A percentile compares a stretch with the other conserved stretches of the same genome.
Evolutionary conservation across 92 coral and sea anemone genomes (phyloP).

Genomic region (Parazoanthus darwini): DNA sequence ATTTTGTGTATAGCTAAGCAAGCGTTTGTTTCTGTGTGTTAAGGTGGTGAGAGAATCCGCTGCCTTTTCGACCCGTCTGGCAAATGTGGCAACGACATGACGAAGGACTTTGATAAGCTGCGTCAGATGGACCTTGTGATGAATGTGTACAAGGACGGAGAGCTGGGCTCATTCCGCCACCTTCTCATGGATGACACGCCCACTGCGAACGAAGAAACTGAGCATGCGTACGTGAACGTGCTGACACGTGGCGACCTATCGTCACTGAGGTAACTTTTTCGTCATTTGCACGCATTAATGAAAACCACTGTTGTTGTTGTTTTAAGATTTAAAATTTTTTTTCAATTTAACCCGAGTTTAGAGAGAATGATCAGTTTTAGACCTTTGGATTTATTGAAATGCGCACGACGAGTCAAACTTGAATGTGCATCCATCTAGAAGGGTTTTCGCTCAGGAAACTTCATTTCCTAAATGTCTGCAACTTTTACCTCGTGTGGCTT

Average conservation of each 20-base stretch:
- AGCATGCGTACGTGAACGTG: constrained; percentile 86
- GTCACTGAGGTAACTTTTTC: constrained; percentile 54
- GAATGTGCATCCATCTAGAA: too few species aligned
- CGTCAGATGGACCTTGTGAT: constrained; percentile 68
- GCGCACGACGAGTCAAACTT: too few species aligned
- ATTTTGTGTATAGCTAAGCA: background rate
- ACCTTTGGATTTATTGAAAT: too few species aligned
- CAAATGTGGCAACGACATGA: constrained; percentile 37
- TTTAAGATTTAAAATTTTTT: background rate
- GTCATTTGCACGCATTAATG: background rate
- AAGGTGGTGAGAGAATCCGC: constrained; percentile 81
- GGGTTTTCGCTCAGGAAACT: too few species aligned
- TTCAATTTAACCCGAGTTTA: too few species aligned
- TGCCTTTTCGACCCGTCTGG: constrained; percentile 65
- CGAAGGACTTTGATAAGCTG: constrained; percentile 51
- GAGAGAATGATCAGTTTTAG: background rate
- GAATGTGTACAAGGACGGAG: constrained; percentile 67
- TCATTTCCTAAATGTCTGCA: too few species aligned
- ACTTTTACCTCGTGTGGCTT: background rate
- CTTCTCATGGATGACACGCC: constrained; percentile 51
- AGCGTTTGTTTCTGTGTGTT: background rate
- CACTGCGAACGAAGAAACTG: constrained; percentile 66
- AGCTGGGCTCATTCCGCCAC: constrained; percentile 74
- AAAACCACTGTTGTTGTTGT: background rate
- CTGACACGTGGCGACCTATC: constrained; percentile 86